Percentiles rank a stretch among this genome's conserved stretches.
Evolutionary conservation across 2,113 vertebrate genomes (phyloP).

Genomic region (Hypomesus transpacificus): DNA sequence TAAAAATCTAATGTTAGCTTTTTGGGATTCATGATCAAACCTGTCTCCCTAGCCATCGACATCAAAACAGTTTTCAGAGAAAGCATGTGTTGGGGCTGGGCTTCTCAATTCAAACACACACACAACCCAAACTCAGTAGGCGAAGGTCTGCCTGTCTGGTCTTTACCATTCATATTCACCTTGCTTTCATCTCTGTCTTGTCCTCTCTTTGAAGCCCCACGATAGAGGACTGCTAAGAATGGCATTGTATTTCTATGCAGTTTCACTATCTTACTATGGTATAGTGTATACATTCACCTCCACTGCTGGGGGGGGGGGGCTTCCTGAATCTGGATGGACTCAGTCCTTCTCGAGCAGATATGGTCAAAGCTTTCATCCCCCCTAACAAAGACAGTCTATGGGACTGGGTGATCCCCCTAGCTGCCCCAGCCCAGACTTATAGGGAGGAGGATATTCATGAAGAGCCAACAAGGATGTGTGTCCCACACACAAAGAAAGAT

Average conservation of each 20-base stretch:
- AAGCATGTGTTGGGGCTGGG: neutral
- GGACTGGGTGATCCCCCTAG: slow-evolving; percentile 30
- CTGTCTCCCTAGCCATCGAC: slow-evolving; percentile 1
- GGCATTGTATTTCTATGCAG: slow-evolving; percentile 52
- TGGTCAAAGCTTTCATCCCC: slow-evolving; percentile 46
- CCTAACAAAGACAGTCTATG: slow-evolving; percentile 32
- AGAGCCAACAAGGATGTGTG: slow-evolving; percentile 18
- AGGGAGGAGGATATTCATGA: slow-evolving; percentile 42
- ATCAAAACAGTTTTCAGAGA: slow-evolving; percentile 8
- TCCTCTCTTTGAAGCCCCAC: slow-evolving; percentile 46
- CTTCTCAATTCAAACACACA: neutral
- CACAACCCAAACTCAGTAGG: slow-evolving; percentile 17
- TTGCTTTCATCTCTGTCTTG: slow-evolving; percentile 45
- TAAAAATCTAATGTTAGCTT: neutral
- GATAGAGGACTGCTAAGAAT: slow-evolving; percentile 37
- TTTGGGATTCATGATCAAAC: no score
- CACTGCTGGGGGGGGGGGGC: slow-evolving; percentile 25
- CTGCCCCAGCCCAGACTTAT: slow-evolving; percentile 27
- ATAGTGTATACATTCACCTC: slow-evolving; percentile 45
- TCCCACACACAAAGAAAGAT: slow-evolving; percentile 8
- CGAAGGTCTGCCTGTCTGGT: slow-evolving; percentile 21
- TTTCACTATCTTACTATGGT: slow-evolving; percentile 48
- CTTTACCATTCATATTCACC: slow-evolving; percentile 36
- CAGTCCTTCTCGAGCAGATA: slow-evolving; percentile 11
- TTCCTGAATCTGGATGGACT: slow-evolving; percentile 21